These are phyloP conservation scores for Augiades crinisus DNA, from an alignment of 2,888 invertebrate genomes.

Conservation along the genomic window DNA sequence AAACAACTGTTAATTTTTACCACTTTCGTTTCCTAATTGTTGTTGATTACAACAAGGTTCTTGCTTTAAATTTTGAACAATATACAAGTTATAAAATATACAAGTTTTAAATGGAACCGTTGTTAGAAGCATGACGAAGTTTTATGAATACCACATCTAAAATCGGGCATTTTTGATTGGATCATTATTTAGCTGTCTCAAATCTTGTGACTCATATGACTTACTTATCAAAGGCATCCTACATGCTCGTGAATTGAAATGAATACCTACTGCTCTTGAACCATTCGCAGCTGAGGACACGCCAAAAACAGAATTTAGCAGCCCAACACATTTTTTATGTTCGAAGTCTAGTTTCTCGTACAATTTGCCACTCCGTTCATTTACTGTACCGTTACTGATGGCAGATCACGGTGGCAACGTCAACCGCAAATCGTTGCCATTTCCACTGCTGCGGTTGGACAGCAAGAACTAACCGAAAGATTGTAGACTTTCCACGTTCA, in stretches of 20 bases:
- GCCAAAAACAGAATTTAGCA: no score
- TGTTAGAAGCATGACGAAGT: no score
- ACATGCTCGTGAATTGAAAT: no score
- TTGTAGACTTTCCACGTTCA: conserved; percentile 15
- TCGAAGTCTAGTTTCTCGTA: background rate
- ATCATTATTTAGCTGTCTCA: no score
- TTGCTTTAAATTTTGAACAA: background rate
- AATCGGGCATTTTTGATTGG: no score
- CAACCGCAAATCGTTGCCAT: conserved; percentile 15
- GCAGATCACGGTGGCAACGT: conserved; percentile 1
- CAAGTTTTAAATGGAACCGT: no score
- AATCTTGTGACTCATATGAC: no score
- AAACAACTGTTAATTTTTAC: background rate
- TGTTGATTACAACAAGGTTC: background rate
- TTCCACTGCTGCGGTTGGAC: conserved; percentile 14
- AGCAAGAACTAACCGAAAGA: conserved; percentile 7
- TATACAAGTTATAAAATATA: no score
- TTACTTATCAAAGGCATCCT: no score
- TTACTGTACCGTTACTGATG: conserved; percentile 19
- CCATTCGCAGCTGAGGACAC: no score
- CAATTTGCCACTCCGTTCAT: conserved; percentile 1
- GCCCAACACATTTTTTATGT: background rate
- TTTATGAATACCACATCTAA: no score
- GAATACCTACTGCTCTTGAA: no score
- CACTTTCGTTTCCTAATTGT: background rate